phyloP scores from a whole-genome alignment of 2,888 invertebrate species.

The Thalpophila matura region DNA sequence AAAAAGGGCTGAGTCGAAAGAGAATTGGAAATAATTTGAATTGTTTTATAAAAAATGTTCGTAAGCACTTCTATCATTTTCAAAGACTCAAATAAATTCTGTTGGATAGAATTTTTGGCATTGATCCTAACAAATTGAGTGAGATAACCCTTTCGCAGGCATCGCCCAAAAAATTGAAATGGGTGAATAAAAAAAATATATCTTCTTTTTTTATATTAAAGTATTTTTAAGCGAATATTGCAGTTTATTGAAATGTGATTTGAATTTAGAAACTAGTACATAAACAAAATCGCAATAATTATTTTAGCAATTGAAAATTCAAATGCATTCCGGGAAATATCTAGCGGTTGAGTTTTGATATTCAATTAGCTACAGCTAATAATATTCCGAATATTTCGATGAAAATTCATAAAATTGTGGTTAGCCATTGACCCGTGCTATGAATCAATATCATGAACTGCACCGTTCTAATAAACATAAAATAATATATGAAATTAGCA shows the following conservation, averaged over 20 bases:
- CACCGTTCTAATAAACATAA: too few relatives aligned
- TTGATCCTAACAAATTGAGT: slow-evolving; percentile 44
- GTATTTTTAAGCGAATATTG: too few relatives aligned
- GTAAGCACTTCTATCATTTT: slow-evolving; percentile 12
- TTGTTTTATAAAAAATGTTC: slow-evolving; percentile 15
- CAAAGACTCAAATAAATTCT: slow-evolving; percentile 27
- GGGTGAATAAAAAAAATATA: not conserved
- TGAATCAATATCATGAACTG: not conserved
- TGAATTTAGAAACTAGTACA: not conserved
- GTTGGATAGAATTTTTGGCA: slow-evolving; percentile 35
- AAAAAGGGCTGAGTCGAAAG: not conserved
- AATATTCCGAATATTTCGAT: not conserved
- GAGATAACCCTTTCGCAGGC: slow-evolving; percentile 15
- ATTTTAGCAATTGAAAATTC: not conserved
- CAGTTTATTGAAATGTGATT: too few relatives aligned
- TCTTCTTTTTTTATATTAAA: not conserved
- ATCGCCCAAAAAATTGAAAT: slow-evolving; percentile 3
- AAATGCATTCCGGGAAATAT: not conserved
- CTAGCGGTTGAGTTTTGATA: not conserved
- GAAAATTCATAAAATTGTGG: not conserved
- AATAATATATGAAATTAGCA: too few relatives aligned
- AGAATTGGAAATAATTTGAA: slow-evolving; percentile 26
- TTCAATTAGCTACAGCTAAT: not conserved
- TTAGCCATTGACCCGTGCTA: not conserved
- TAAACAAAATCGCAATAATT: too few relatives aligned